Base-by-base conservation (phyloP, 2,888 invertebrate genomes). In the Emmelina monodactyla region DNA sequence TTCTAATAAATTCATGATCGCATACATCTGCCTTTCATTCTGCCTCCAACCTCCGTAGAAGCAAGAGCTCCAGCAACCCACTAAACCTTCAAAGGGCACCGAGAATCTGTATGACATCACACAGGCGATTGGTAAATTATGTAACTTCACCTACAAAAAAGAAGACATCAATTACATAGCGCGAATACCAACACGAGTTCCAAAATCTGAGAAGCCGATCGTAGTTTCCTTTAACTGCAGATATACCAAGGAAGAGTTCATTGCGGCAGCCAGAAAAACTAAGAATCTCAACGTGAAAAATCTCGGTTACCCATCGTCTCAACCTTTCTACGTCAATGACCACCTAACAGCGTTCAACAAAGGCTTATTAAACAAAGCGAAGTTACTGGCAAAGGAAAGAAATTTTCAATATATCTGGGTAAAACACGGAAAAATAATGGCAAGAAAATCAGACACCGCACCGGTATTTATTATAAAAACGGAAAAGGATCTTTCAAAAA, bases 341-440 rank as follows among this genome's bases (percentile, higher is more conserved):
- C 39, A 44, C 12, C 31, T 44, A 3, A 45, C 45, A 1, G 31
- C 32, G 28, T 30, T 28, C 14, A 29, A 29, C 14, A 29, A 29
- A 9, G 14, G 3, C 12, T 15, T 35, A 28, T 14, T 35, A 35
- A 35, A 16, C 14, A 35, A 31, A 31, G 35, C 35, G 16, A 34
- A 16, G 29, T 2, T 6, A 3, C 12, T 29, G 2, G 34, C 40
- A 0, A 41, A 39, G 14, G 39, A 41, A 14, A 37, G 33, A 2
- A 36, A 38, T 12, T 43, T 39, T 25, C 19, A 35, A 14, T 46
- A 38, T 19, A 37, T 43, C 1, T 44, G 41, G 44, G 42, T 44
- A 0, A 46, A 43, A 16, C 43, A 46, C 10, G 40, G 30, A 2
- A 43, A 46, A 39, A 42, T 46, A 16, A 38, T 43, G 39, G 43